Percentiles rank a stretch among this genome's conserved stretches.
phyloP scores from a whole-genome alignment of 2,888 invertebrate genomes.

The Danaus chrysippus region DNA sequence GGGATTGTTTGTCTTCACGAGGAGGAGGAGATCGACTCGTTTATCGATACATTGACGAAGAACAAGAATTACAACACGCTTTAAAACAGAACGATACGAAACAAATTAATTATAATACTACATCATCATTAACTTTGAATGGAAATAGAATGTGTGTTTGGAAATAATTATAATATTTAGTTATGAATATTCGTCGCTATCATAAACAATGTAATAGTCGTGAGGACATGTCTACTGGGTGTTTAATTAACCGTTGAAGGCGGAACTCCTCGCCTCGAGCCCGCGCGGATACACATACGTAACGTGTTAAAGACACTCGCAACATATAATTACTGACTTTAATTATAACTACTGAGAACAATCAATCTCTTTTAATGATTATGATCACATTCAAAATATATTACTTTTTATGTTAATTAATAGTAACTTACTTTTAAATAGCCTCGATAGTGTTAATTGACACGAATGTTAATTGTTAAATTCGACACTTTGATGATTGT shows the following conservation, averaged over 20 bases:
- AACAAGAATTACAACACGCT: neutral
- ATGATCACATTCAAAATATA: no score
- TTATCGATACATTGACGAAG: conserved; percentile 57
- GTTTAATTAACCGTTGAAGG: conserved; percentile 74
- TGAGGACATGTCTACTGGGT: conserved; percentile 70
- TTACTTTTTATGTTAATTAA: no score
- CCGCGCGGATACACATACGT: no score
- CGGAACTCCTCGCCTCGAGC: no score
- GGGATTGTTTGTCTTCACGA: conserved; percentile 75
- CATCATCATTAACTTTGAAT: neutral
- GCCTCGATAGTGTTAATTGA: no score
- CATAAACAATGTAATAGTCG: conserved; percentile 72
- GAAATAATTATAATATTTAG: conserved; percentile 51
- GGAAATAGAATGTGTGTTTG: conserved; percentile 22
- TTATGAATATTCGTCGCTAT: conserved; percentile 57
- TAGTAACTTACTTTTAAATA: no score
- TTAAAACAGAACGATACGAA: neutral
- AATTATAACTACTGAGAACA: no score
- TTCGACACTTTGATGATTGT: no score
- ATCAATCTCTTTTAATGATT: no score
- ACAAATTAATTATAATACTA: neutral
- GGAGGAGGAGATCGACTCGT: conserved; percentile 69
- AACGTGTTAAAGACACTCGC: no score
- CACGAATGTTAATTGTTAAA: no score
- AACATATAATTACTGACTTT: no score